phyloP scores from a whole-genome alignment of 2,113 vertebrate species.

The Terrapene triunguis region DNA sequence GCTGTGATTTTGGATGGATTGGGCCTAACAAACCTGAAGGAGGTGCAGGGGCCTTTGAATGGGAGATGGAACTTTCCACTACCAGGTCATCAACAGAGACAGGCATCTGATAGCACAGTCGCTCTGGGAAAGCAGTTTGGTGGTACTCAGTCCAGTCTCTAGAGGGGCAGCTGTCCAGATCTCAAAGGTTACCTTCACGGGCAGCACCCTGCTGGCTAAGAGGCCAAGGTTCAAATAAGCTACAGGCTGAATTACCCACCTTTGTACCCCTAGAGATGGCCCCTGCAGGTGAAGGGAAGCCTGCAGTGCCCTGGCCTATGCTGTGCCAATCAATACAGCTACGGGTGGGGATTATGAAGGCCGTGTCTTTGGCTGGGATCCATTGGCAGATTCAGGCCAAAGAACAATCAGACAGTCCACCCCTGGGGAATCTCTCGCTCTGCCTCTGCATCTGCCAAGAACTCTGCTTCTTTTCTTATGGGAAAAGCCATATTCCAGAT shows the following conservation, averaged over 20 bases:
- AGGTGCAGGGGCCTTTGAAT: not conserved
- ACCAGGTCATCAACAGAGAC: too few species aligned
- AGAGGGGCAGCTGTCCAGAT: not conserved
- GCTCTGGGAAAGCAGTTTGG: not conserved
- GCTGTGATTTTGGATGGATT: not conserved
- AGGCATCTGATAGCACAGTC: too few species aligned
- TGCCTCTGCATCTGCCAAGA: not conserved
- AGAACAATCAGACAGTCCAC: not conserved
- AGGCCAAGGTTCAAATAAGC: not conserved
- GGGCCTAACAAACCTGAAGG: not conserved
- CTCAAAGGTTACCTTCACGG: too few species aligned
- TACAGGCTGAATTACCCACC: not conserved
- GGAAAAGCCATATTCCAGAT: not conserved
- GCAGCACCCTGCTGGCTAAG: not conserved
- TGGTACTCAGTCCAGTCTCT: not conserved
- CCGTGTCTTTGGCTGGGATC: not conserved
- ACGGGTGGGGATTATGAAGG: not conserved
- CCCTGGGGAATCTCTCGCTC: not conserved
- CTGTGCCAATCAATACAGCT: not conserved
- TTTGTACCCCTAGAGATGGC: not conserved
- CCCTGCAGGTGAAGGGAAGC: not conserved
- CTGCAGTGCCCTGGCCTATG: not conserved
- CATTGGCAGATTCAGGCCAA: not conserved
- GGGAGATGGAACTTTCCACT: not conserved
- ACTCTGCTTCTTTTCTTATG: not conserved